A percentile compares a stretch with the other conserved stretches of the same genome.
Conservation (phyloP, 2,888 invertebrate genomes). For the Rhagonycha lutea region DNA sequence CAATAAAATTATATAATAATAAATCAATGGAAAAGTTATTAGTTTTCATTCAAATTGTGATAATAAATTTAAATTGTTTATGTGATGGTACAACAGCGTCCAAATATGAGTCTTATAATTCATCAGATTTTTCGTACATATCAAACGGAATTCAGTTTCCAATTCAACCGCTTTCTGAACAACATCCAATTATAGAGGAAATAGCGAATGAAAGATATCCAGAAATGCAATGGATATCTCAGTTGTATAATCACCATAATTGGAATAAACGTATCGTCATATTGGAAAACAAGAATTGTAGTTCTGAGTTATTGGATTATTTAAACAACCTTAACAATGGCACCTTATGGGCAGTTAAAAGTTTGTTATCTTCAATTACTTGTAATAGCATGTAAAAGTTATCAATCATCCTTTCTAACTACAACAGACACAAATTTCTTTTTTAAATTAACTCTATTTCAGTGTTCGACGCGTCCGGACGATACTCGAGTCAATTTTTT, state of each 20-base stretch:
- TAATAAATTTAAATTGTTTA: constrained; percentile 29
- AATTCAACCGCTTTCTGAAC: constrained; percentile 38
- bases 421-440: not conserved
- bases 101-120: constrained; percentile 46
- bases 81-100: constrained; percentile 33
- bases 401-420: not conserved
- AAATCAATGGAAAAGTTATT: constrained; percentile 22
- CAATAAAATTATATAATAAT: not conserved
- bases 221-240: constrained; percentile 67
- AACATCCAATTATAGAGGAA: constrained; percentile 36
- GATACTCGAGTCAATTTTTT: constrained; percentile 75
- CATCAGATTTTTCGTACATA: constrained; percentile 52
- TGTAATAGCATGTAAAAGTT: not conserved
- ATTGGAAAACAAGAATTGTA: constrained; percentile 53
- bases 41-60: constrained; percentile 24
- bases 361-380: constrained; percentile 60
- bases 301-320: constrained; percentile 61
- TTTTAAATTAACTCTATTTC: constrained; percentile 44
- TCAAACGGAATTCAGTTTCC: constrained; percentile 54
- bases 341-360: constrained; percentile 76
- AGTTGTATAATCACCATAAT: constrained; percentile 67
- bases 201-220: constrained; percentile 42
- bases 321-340: constrained; percentile 63
- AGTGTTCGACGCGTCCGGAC: constrained; percentile 83
- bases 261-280: constrained; percentile 52